These are phyloP conservation scores for Phania funesta DNA, from an alignment of 2,888 invertebrate species.

Conservation along the genomic window DNA sequence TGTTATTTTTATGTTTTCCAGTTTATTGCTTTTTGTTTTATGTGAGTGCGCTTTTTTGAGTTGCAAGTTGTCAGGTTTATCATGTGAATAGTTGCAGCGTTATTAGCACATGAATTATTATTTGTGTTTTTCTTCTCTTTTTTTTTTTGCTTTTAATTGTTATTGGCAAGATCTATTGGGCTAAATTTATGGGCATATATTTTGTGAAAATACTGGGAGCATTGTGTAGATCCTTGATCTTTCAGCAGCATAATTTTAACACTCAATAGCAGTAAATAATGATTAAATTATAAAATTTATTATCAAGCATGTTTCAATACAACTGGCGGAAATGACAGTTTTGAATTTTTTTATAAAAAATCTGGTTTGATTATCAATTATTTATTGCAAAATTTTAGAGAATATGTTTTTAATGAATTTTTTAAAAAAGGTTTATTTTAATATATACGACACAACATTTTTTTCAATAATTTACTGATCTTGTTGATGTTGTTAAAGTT, in stretches of 20 bases:
- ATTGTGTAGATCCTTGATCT: background rate
- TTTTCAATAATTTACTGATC: too few relatives aligned
- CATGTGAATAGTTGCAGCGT: conserved; percentile 24
- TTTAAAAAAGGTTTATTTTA: too few relatives aligned
- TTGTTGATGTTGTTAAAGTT: too few relatives aligned
- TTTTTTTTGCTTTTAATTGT: conserved; percentile 22
- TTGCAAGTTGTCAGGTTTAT: conserved; percentile 21
- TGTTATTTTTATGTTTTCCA: background rate
- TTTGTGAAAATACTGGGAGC: too few relatives aligned
- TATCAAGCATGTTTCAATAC: too few relatives aligned
- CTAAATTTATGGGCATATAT: conserved; percentile 24
- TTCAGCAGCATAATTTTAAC: background rate
- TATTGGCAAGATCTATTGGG: conserved; percentile 21
- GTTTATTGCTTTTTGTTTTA: background rate
- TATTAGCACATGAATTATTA: conserved; percentile 58
- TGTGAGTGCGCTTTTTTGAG: background rate
- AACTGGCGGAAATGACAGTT: too few relatives aligned
- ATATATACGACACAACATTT: too few relatives aligned
- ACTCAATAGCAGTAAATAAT: background rate
- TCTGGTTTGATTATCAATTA: too few relatives aligned
- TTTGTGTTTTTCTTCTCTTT: background rate
- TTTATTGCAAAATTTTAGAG: too few relatives aligned
- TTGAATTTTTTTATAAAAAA: too few relatives aligned
- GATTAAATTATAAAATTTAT: too few relatives aligned
- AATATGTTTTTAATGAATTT: too few relatives aligned